Base-by-base conservation (phyloP, 2,888 invertebrate species). In the Rutpela maculata region DNA sequence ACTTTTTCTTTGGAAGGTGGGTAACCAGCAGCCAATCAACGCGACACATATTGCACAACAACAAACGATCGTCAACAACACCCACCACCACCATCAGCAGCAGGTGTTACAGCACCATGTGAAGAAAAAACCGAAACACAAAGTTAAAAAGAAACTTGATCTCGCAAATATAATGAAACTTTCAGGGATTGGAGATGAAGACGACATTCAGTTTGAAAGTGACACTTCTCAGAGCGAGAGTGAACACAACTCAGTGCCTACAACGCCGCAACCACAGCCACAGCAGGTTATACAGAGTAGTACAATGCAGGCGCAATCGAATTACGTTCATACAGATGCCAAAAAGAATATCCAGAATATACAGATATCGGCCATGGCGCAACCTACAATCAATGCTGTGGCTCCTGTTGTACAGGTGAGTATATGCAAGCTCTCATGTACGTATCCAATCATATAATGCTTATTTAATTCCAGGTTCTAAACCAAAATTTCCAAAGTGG, bases 141-240 rank as follows among this genome's bases (percentile, higher is more conserved):
- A 86, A 62, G 91, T 91, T 38, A 92, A 92, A 84, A 92, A 93
- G 85, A 92, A 92, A 86, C 91, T 94, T 72, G 94, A 94, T 88
- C 91, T 95, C 83, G 94, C 94, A 71, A 94, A 94, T 88, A 93
- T 95, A 56, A 95, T 95, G 93, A 94, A 94, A 88, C 90, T 94
- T 78, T 94, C 94, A 67, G 95, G 89, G 80, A 83, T 82, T 79
- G 94, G 94, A 70, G 94, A 94, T 80, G 93, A 93, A 79, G 94
- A 95, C 81, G 93, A 92, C 80, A 91, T 93, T 60, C 92, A 91
- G 82, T 90, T 90, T 69, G 90, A 90, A 76, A 89, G 89, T 78
- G 90, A 90, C 77, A 87, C 90, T 0, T 89, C 90, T 17, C 89
- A 89, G 78, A 89, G 89, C 74, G 90, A 90, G 75, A 89, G 87